These are phyloP conservation scores for Dasypolia templi DNA, from an alignment of 2,888 invertebrate species.

Conservation along the genomic window DNA sequence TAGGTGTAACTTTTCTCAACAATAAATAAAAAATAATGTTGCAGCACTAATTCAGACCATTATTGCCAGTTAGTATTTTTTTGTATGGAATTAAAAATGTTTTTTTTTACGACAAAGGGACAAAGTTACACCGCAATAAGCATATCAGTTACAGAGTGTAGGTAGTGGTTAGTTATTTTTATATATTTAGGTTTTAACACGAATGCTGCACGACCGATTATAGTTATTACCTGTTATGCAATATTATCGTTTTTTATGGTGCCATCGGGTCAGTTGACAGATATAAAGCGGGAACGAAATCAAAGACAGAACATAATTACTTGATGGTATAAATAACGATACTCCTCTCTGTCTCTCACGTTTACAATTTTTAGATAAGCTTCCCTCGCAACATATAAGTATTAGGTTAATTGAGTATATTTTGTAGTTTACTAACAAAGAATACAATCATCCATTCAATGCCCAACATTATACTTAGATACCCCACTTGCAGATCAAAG, in stretches of 20 bases:
- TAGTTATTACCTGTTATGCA: conserved; percentile 15
- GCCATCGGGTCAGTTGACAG: neutral
- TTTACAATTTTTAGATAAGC: conserved; percentile 12
- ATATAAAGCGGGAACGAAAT: neutral
- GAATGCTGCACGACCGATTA: conserved; percentile 46
- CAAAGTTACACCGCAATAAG: conserved; percentile 78
- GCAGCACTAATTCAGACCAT: conserved; percentile 68
- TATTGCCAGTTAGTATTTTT: conserved; percentile 58
- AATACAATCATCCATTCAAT: conserved; percentile 17
- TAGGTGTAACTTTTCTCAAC: conserved; percentile 59
- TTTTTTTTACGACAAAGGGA: conserved; percentile 32
- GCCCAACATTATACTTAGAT: conserved; percentile 20
- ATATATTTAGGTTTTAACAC: conserved; percentile 64
- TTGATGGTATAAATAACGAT: neutral
- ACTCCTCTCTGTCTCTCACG: conserved; percentile 12
- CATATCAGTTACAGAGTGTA: conserved; percentile 84
- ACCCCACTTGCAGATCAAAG: conserved; percentile 14
- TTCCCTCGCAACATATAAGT: neutral
- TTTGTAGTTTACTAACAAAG: neutral
- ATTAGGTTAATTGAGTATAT: conserved; percentile 5
- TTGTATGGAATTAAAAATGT: conserved; percentile 3
- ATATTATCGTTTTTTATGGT: neutral
- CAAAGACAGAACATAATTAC: neutral
- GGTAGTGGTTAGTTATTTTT: conserved; percentile 78
- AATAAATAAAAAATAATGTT: conserved; percentile 56